phyloP scores from a whole-genome alignment of 2,888 invertebrate species.

The Colletes collaris region DNA sequence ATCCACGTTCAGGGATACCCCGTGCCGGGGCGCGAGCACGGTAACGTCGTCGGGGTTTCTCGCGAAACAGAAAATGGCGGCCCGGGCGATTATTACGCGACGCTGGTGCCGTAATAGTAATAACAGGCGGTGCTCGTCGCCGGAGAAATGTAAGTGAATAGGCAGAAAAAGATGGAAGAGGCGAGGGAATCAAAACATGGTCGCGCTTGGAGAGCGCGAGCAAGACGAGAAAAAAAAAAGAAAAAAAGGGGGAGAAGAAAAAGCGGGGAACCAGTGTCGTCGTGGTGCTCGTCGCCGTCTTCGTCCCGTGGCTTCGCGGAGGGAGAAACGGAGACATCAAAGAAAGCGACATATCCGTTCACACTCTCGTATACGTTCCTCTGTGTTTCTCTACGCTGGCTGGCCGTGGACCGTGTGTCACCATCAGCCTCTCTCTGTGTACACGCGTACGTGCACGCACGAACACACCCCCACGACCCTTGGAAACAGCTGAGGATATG shows the following conservation, averaged over 20 bases:
- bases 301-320: conserved; percentile 26
- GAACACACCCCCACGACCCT: conserved; percentile 34
- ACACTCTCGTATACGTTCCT: conserved; percentile 75
- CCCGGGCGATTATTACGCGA: conserved; percentile 6
- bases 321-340: conserved; percentile 76
- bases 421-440: conserved; percentile 27
- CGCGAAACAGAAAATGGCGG: background rate
- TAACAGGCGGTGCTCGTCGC: background rate
- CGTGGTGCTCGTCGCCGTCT: conserved; percentile 38
- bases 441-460: conserved; percentile 35
- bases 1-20: background rate
- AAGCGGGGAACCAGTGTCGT: conserved; percentile 33
- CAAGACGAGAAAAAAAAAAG: conserved; percentile 10
- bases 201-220: conserved; percentile 1
- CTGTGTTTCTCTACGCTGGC: conserved; percentile 52
- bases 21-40: too few species aligned
- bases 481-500: conserved; percentile 57
- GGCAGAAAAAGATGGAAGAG: conserved; percentile 22
- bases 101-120: background rate
- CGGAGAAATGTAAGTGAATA: conserved; percentile 27
- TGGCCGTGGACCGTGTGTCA: conserved; percentile 63
- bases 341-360: conserved; percentile 82
- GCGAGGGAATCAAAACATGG: conserved; percentile 30
- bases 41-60: background rate
- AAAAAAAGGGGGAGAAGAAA: conserved; percentile 18